Evolutionary conservation across 1,140 invertebrate species (phyloP).

Genomic region (Gonatopus flavifemur): DNA sequence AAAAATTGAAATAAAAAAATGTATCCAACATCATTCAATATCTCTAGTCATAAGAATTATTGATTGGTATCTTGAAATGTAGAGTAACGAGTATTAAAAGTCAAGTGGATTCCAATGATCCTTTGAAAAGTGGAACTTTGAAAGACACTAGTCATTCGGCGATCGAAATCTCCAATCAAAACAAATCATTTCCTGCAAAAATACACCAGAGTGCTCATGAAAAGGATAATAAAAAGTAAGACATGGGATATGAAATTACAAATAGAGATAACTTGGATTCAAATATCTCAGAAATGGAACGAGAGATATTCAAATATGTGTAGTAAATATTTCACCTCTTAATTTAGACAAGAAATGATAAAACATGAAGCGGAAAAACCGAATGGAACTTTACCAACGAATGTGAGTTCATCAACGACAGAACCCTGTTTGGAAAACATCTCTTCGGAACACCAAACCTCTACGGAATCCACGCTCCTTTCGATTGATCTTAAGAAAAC

Average conservation of each 20-base stretch:
- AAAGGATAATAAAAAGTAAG: slow-evolving; percentile 21
- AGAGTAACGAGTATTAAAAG: slow-evolving; percentile 28
- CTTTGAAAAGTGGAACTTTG: slow-evolving; percentile 7
- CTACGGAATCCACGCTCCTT: no score
- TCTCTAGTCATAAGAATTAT: no score
- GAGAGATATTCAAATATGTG: not conserved
- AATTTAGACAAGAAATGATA: slow-evolving; percentile 12
- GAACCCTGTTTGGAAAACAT: no score
- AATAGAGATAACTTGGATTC: not conserved
- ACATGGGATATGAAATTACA: not conserved
- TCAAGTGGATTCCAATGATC: slow-evolving; percentile 19
- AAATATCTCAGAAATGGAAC: not conserved
- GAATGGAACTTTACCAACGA: no score
- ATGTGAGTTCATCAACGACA: no score
- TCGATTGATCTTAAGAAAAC: no score
- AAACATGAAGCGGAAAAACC: slow-evolving; percentile 24
- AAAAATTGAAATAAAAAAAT: slow-evolving; percentile 3
- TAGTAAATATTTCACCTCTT: slow-evolving; percentile 1
- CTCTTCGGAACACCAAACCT: no score
- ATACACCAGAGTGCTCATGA: slow-evolving; percentile 2
- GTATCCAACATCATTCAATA: not conserved
- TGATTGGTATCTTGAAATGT: slow-evolving; percentile 8
- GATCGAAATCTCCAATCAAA: slow-evolving; percentile 4
- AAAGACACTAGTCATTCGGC: slow-evolving; percentile 7
- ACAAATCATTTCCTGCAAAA: slow-evolving; percentile 6